Percentiles rank a stretch among this genome's conserved stretches.
These are phyloP conservation scores for Agrochola litura DNA, from an alignment of 2,888 invertebrate genomes.

Conservation along the genomic window DNA sequence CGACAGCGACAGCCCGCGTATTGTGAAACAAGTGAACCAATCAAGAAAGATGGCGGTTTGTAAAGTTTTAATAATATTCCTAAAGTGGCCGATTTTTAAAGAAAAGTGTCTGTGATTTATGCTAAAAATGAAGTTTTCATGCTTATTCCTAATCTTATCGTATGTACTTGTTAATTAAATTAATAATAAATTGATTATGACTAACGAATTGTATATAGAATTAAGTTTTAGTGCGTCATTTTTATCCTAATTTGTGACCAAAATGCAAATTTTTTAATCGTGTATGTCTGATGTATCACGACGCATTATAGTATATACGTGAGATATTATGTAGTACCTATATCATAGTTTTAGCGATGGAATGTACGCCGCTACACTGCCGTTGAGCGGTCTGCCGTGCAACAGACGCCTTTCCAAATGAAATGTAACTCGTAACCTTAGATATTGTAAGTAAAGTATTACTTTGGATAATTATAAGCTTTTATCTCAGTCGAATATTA, in stretches of 20 bases:
- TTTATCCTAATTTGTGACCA: conserved; percentile 85
- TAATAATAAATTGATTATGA: conserved; percentile 66
- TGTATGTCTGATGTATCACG: conserved; percentile 72
- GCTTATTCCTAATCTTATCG: conserved; percentile 86
- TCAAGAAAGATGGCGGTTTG: conserved; percentile 48
- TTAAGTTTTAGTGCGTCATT: conserved; percentile 81
- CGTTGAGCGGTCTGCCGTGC: conserved; percentile 44
- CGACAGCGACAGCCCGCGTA: conserved; percentile 4
- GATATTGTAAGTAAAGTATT: conserved; percentile 56
- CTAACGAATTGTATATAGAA: conserved; percentile 84
- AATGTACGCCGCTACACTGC: conserved; percentile 63
- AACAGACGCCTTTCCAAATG: conserved; percentile 49
- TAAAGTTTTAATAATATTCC: conserved; percentile 71
- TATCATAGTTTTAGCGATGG: conserved; percentile 59
- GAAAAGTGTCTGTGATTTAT: conserved; percentile 90
- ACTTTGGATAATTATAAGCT: conserved; percentile 56
- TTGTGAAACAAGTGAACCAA: conserved; percentile 25
- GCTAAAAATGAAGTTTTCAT: conserved; percentile 85
- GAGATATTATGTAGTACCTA: conserved; percentile 67
- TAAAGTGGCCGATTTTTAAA: conserved; percentile 81
- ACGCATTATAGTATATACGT: conserved; percentile 65
- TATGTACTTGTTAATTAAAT: conserved; percentile 78
- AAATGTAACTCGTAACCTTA: conserved; percentile 53
- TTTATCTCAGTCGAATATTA: conserved; percentile 44
- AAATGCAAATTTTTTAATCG: conserved; percentile 75